A percentile compares a stretch with the other conserved stretches of the same genome.
Evolutionary conservation across 2,888 invertebrate species (phyloP).

Genomic region (Orthonychiurus folsomi): DNA sequence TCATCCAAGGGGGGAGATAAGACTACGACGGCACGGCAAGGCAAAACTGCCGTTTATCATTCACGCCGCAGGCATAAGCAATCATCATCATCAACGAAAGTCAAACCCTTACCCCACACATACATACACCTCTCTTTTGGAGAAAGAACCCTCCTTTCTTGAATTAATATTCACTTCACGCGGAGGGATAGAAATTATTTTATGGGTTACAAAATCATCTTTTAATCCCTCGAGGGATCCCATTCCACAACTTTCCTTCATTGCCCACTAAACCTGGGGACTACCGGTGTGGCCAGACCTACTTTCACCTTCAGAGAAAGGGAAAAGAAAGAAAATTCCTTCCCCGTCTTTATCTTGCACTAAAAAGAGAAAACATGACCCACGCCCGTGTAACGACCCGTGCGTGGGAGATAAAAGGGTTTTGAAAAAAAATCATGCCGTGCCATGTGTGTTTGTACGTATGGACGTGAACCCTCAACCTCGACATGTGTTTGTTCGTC

Average conservation of each 20-base stretch:
- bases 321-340: no score
- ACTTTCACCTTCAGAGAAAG: no score
- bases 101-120: background rate
- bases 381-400: no score
- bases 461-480: no score
- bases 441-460: no score
- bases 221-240: slow-evolving; percentile 13
- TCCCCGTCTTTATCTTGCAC: no score
- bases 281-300: background rate
- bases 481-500: no score
- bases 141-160: background rate
- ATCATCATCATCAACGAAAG: background rate
- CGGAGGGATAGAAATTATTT: slow-evolving; percentile 17
- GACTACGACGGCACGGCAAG: background rate
- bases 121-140: no score
- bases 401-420: no score
- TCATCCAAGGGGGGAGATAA: background rate
- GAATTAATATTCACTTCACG: slow-evolving; percentile 16
- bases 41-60: slow-evolving; percentile 4
- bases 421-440: no score
- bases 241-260: slow-evolving; percentile 3
- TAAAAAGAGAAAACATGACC: no score
- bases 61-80: no score
- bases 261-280: background rate
- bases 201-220: slow-evolving; percentile 19